These are phyloP conservation scores for Girardia tigrina DNA, from an alignment of 2,888 invertebrate genomes.

Conservation along the genomic window DNA sequence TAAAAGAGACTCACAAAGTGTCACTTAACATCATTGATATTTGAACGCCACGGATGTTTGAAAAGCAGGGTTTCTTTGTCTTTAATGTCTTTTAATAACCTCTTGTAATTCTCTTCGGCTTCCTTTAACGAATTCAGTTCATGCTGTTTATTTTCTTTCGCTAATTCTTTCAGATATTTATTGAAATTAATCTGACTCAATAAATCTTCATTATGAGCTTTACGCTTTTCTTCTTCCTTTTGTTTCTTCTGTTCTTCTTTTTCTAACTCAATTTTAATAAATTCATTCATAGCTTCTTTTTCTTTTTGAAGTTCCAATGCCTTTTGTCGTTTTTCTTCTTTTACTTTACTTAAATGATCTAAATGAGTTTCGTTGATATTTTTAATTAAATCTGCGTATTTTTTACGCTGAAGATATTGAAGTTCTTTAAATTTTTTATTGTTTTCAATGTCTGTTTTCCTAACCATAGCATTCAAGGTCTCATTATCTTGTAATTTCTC, in stretches of 20 bases:
- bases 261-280: constrained; percentile 1
- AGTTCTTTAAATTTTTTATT: not conserved
- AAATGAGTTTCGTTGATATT: not conserved
- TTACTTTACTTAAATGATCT: not conserved
- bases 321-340: not conserved
- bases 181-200: not conserved
- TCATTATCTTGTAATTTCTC: not conserved
- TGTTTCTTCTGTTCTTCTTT: not conserved
- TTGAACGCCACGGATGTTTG: not conserved
- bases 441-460: not conserved
- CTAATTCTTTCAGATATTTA: not conserved
- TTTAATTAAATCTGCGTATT: not conserved
- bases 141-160: not conserved
- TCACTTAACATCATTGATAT: not conserved
- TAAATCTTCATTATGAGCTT: not conserved
- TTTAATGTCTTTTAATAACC: not conserved
- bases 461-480: not conserved
- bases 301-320: not conserved
- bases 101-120: not conserved
- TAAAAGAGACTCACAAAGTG: not conserved
- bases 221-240: constrained; percentile 13
- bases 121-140: not conserved
- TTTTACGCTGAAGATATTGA: not conserved
- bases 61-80: not conserved
- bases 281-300: constrained; percentile 11